These are phyloP conservation scores for Dryadula phaetusa DNA, from an alignment of 2,888 invertebrate genomes.

Conservation along the genomic window DNA sequence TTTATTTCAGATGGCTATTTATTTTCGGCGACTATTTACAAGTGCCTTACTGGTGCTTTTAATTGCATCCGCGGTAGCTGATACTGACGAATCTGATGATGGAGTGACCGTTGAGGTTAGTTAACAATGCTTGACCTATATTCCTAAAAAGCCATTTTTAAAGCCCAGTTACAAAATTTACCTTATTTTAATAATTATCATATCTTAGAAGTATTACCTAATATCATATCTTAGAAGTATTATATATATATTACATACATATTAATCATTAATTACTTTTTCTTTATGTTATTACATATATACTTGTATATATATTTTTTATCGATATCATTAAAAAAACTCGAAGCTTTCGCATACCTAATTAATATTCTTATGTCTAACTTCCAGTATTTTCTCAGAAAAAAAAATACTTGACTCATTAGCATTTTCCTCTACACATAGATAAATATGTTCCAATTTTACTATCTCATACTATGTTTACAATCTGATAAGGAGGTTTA, in stretches of 20 bases:
- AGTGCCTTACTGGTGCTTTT: conserved; percentile 64
- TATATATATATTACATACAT: not conserved
- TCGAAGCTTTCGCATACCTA: too few relatives aligned
- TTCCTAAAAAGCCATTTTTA: not conserved
- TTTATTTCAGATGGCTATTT: conserved; percentile 74
- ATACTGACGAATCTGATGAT: conserved; percentile 62
- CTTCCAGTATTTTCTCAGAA: not conserved
- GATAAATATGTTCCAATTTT: conserved; percentile 28
- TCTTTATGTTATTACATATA: not conserved
- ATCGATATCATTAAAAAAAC: too few relatives aligned
- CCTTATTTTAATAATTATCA: not conserved
- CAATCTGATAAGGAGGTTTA: conserved; percentile 46
- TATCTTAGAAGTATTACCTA: not conserved
- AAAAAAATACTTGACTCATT: not conserved
- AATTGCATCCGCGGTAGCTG: conserved; percentile 54
- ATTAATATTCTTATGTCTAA: not conserved
- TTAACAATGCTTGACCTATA: conserved; percentile 51
- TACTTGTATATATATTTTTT: not conserved
- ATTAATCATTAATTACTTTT: not conserved
- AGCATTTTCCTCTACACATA: not conserved
- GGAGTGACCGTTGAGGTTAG: conserved; percentile 76
- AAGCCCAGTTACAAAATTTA: not conserved
- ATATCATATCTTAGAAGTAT: not conserved
- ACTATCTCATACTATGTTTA: conserved; percentile 42
- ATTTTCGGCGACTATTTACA: conserved; percentile 59